Evolutionary conservation across 2,888 invertebrate species (phyloP), one percentile per base, ranked within the genome.

Genomic region (Myopa tessellatipennis): DNA sequence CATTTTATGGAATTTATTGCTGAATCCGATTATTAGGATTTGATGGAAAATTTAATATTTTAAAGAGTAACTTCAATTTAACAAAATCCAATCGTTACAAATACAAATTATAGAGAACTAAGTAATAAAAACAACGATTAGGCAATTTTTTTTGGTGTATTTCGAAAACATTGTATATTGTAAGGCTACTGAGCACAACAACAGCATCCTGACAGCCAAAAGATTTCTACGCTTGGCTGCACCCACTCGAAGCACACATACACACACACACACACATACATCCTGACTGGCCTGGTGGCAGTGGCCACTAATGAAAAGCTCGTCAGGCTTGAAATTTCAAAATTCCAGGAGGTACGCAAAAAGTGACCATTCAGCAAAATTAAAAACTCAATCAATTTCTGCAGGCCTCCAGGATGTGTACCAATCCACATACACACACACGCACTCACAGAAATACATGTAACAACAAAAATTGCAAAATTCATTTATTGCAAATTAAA

Each of bases 401-500:
- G 65, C 18, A 18, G 68, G 75, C 75, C 75, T 69, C n/a, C 34
- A 38, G 68, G 58, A 58, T 36, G 18, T 72, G 14, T 16, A 34
- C 14, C 65, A 38, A 65, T 58, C 14, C 63, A 65, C 73, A 76
- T 73, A 70, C 63, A 45, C 16, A 58, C 34, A 34, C 40, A 18
- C 55, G 58, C 10, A 67, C 14, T 34, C 8, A 63, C 70, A 65
- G 10, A 55, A 34, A 40, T 8, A 58, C 71, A 36, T 63, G 38
- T 8, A 50, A 63, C 61, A 67, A 55, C 52, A 68, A 68, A 72
- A 74, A 73, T 16, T 38, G 74, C 58, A 79, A 79, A 79, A 74
- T 79, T 79, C 79, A 79, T 78, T 79, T 79, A 78, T 77, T 71
- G 76, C 78, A 79, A 79, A 79, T 79, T 79, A 79, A 79, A 79